A percentile compares a stretch with the other conserved stretches of the same genome.
Conservation (phyloP, 2,113 vertebrate genomes). For the Coracopsis vasa region DNA sequence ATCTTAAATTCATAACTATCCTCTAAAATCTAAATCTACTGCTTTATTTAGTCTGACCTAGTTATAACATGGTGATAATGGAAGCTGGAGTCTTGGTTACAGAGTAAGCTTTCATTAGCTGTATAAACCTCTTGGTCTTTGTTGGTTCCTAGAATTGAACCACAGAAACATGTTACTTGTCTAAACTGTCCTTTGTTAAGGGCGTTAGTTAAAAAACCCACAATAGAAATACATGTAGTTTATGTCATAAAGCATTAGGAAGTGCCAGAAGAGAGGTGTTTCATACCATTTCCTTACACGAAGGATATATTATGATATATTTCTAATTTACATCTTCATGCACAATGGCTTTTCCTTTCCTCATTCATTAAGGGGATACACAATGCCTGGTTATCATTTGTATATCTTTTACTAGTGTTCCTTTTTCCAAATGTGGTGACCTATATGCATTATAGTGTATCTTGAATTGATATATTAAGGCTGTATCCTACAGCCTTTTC, state of each 20-base stretch:
- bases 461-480: not conserved
- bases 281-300: not conserved
- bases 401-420: not conserved
- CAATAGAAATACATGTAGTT: not conserved
- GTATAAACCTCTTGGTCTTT: not conserved
- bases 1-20: not conserved
- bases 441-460: not conserved
- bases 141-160: not conserved
- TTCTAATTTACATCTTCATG: not conserved
- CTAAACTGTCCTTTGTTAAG: not conserved
- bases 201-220: not conserved
- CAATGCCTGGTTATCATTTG: not conserved
- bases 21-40: not conserved
- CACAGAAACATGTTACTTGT: not conserved
- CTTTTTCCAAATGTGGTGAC: not conserved
- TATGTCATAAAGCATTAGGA: not conserved
- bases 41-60: constrained; percentile 19
- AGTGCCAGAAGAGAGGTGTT: not conserved
- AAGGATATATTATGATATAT: not conserved
- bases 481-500: not conserved
- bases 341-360: not conserved
- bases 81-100: not conserved
- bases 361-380: not conserved
- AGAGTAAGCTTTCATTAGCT: not conserved
- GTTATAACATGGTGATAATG: not conserved